Conservation (phyloP, 2,797 vertebrate genomes). For the Tenualosa thibaudeaui region DNA sequence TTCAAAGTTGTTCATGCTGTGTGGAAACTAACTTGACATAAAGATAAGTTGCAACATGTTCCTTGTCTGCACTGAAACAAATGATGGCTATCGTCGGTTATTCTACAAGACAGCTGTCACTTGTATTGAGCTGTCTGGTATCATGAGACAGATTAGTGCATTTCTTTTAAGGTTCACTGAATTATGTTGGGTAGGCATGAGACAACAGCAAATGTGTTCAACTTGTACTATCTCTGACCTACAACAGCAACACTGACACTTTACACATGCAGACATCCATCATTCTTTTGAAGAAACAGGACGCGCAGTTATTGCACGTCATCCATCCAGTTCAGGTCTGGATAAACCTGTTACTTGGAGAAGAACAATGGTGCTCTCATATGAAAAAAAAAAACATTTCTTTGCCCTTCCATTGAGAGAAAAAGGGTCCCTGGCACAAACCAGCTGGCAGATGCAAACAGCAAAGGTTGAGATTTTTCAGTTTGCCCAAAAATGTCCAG, state of each 20-base stretch:
- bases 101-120: not conserved
- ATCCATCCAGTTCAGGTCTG: slow-evolving; percentile 11
- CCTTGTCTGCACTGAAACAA: not conserved
- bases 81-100: not conserved
- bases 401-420: too few species aligned
- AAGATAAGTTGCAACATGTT: too few species aligned
- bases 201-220: not conserved
- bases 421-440: not conserved
- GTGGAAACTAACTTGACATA: not conserved
- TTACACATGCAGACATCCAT: slow-evolving; percentile 1
- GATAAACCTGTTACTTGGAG: not conserved
- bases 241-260: not conserved
- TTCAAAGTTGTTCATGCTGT: not conserved
- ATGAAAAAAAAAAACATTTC: not conserved
- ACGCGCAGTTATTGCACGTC: not conserved
- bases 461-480: not conserved
- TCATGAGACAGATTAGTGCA: not conserved
- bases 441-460: not conserved
- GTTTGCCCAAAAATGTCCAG: not conserved
- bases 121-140: not conserved
- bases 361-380: not conserved
- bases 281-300: not conserved
- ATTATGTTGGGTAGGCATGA: not conserved
- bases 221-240: not conserved
- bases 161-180: not conserved